A percentile compares a stretch with the other conserved stretches of the same genome.
Evolutionary conservation across 2,888 invertebrate genomes (phyloP).

Genomic region (Drosophila nigricruria): DNA sequence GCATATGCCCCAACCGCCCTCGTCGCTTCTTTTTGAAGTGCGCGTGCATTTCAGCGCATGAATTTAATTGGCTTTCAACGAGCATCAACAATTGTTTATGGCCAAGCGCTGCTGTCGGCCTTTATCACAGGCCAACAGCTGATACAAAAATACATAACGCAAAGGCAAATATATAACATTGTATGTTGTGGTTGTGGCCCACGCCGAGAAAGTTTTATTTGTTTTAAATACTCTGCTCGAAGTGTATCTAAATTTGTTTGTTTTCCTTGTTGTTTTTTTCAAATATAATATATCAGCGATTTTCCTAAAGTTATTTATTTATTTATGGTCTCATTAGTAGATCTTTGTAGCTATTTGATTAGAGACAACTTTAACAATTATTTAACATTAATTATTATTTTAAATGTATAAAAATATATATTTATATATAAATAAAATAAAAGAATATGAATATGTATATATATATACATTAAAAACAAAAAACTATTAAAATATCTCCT

Average conservation of each 20-base stretch:
- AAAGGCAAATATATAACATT: constrained; percentile 13
- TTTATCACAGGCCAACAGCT: constrained; percentile 54
- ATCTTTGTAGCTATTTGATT: background rate
- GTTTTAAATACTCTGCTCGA: constrained; percentile 9
- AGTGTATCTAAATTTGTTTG: background rate
- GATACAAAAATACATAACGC: constrained; percentile 32
- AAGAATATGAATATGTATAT: too few species aligned
- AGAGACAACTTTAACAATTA: background rate
- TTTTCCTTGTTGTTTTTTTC: background rate
- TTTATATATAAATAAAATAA: too few species aligned
- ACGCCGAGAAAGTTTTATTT: constrained; percentile 38
- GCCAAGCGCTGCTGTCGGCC: constrained; percentile 44
- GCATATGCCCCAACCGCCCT: constrained; percentile 11
- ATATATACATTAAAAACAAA: too few species aligned
- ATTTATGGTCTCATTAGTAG: background rate
- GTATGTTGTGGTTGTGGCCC: background rate
- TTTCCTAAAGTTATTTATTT: background rate
- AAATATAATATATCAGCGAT: background rate
- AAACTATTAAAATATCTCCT: too few species aligned
- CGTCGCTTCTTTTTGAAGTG: constrained; percentile 51
- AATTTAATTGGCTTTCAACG: constrained; percentile 73
- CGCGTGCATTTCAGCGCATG: constrained; percentile 68
- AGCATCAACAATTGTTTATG: constrained; percentile 70
- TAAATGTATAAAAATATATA: too few species aligned
- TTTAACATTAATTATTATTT: too few species aligned